Percentiles rank a stretch among this genome's conserved stretches.
These are phyloP conservation scores for Rhynchonycteris naso DNA, from an alignment of 2,797 vertebrate species.

Conservation along the genomic window DNA sequence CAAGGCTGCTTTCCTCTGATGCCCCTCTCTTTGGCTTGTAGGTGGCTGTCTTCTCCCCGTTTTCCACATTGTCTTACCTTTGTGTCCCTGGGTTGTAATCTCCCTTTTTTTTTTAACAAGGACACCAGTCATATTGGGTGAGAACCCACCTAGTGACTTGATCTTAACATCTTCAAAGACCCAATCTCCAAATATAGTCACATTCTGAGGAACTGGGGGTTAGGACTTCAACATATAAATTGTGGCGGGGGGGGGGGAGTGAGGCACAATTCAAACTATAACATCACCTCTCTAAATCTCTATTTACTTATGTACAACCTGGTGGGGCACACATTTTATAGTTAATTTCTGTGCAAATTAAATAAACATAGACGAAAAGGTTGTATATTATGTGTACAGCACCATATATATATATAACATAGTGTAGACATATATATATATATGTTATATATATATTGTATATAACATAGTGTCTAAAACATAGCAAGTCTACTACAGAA, in stretches of 20 bases:
- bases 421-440: no score
- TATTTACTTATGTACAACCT: background rate
- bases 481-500: background rate
- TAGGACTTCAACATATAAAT: no score
- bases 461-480: background rate
- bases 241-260: no score
- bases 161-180: background rate
- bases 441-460: no score
- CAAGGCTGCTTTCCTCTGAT: background rate
- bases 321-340: background rate
- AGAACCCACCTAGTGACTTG: background rate
- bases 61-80: background rate
- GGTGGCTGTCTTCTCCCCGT: background rate
- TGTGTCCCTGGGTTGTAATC: background rate
- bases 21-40: background rate
- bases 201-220: background rate
- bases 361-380: background rate
- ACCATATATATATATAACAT: no score
- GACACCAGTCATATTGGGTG: background rate
- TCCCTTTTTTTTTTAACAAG: background rate
- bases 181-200: background rate
- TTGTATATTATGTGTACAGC: background rate
- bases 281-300: background rate
- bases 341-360: background rate
- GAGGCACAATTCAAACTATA: background rate